Percentiles rank a stretch among this genome's conserved stretches.
These are phyloP conservation scores for Bryconaethiops microstoma DNA, from an alignment of 2,797 vertebrate species.

Conservation along the genomic window DNA sequence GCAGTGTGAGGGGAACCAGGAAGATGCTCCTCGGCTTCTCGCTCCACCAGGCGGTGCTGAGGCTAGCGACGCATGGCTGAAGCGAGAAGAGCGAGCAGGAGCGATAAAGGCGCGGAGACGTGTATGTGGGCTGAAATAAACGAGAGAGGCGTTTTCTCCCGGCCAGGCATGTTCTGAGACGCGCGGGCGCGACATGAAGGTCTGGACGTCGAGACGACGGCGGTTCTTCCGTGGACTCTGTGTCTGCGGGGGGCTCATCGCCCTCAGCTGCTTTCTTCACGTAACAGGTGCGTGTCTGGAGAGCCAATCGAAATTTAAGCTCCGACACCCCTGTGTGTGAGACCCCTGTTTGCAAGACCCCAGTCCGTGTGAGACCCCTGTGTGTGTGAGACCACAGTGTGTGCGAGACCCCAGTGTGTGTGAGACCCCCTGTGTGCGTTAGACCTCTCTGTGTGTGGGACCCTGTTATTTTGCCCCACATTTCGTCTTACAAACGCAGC, in stretches of 20 bases:
- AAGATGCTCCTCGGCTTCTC: conserved; percentile 42
- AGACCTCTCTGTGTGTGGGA: background rate
- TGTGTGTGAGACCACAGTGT: conserved; percentile 60
- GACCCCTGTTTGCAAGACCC: too few relatives aligned
- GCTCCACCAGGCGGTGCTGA: conserved; percentile 54
- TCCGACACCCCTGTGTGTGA: too few relatives aligned
- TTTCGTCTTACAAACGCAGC: background rate
- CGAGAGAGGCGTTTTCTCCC: conserved; percentile 16
- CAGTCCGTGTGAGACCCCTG: too few relatives aligned
- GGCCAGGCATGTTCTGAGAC: conserved; percentile 72
- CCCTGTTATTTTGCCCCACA: background rate
- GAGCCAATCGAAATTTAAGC: too few relatives aligned
- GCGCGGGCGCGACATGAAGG: conserved; percentile 66
- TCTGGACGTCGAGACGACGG: conserved; percentile 71
- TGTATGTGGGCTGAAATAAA: conserved; percentile 26
- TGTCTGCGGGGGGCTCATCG: conserved; percentile 71
- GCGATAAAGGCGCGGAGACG: background rate
- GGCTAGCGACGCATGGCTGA: conserved; percentile 35
- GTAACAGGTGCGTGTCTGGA: conserved; percentile 71
- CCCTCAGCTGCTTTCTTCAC: conserved; percentile 64
- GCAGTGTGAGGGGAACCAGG: background rate
- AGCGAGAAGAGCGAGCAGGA: conserved; percentile 17
- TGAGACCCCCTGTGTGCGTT: conserved; percentile 61
- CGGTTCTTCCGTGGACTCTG: conserved; percentile 72
- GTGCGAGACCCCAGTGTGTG: conserved; percentile 58